phyloP scores from a whole-genome alignment of 2,797 vertebrate species.

The Cyclopterus lumpus region DNA sequence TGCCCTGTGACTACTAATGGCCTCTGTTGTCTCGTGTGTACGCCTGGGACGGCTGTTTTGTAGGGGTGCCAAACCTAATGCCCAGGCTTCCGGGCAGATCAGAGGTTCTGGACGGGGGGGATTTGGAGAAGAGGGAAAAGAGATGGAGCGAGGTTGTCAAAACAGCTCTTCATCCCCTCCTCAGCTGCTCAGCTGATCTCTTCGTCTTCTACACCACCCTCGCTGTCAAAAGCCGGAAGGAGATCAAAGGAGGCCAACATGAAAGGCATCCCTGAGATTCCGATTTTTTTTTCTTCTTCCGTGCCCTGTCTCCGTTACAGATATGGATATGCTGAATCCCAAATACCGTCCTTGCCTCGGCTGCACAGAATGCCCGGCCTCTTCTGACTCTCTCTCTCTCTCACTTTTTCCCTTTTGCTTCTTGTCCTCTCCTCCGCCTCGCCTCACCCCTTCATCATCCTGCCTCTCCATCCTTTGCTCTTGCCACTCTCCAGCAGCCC shows the following conservation, averaged over 20 bases:
- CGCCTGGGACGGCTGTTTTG: constrained; percentile 55
- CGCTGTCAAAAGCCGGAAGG: constrained; percentile 63
- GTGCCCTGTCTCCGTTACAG: constrained; percentile 61
- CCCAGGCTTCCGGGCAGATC: constrained; percentile 51
- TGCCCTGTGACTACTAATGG: constrained; percentile 61
- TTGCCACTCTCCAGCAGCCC: constrained; percentile 59
- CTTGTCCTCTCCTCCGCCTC: constrained; percentile 29
- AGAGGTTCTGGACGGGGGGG: constrained; percentile 42
- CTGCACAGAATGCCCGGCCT: constrained; percentile 46
- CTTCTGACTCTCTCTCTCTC: constrained; percentile 37
- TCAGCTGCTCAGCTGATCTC: constrained; percentile 60
- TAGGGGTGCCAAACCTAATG: constrained; percentile 57
- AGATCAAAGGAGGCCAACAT: constrained; percentile 81
- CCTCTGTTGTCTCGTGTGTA: constrained; percentile 48
- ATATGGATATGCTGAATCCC: constrained; percentile 72
- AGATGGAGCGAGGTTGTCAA: constrained; percentile 66
- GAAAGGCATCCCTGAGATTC: constrained; percentile 77
- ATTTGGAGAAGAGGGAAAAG: constrained; percentile 1
- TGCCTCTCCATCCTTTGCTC: constrained; percentile 53
- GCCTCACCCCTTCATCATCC: constrained; percentile 62
- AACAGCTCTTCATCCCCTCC: constrained; percentile 61
- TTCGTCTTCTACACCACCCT: constrained; percentile 58
- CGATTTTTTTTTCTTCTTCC: constrained; percentile 21
- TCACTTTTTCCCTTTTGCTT: constrained; percentile 28
- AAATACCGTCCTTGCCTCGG: constrained; percentile 51